phyloP scores from a whole-genome alignment of 2,888 invertebrate genomes.

The Sericinus montela region DNA sequence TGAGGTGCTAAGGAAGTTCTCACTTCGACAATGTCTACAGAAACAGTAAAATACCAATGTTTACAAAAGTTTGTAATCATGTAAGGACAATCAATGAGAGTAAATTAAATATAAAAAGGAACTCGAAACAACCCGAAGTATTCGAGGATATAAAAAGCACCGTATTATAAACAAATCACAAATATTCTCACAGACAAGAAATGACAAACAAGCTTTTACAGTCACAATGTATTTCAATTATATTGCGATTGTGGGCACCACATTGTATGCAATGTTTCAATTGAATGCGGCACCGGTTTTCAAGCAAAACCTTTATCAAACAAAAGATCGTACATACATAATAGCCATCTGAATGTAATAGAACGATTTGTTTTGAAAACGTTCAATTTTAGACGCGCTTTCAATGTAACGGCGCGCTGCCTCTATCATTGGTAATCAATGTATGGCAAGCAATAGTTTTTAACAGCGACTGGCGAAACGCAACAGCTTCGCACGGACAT shows the following conservation, averaged over 20 bases:
- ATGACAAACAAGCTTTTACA: slow-evolving; percentile 15
- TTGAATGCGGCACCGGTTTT: slow-evolving; percentile 15
- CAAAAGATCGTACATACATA: slow-evolving; percentile 29
- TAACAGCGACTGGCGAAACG: neutral
- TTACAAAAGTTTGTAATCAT: too few relatives aligned
- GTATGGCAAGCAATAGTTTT: slow-evolving; percentile 6
- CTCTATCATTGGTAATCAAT: slow-evolving; percentile 22
- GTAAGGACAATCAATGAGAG: too few relatives aligned
- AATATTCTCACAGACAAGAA: slow-evolving; percentile 9
- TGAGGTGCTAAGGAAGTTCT: too few relatives aligned
- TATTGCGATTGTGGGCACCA: slow-evolving; percentile 8
- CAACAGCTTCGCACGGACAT: too few relatives aligned
- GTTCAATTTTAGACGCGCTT: slow-evolving; percentile 47
- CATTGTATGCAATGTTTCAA: slow-evolving; percentile 22
- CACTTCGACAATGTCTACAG: too few relatives aligned
- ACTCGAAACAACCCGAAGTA: too few relatives aligned
- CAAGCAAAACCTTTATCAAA: slow-evolving; percentile 20
- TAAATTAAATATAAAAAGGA: too few relatives aligned
- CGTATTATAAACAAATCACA: neutral
- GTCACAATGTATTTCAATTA: slow-evolving; percentile 19
- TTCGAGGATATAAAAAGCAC: too few relatives aligned
- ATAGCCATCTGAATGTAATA: slow-evolving; percentile 29
- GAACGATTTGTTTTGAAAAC: slow-evolving; percentile 57
- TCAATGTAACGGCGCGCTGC: slow-evolving; percentile 44
- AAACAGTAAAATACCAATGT: too few relatives aligned